Conservation (phyloP, 2,888 invertebrate species). For the Rotaria macrura region DNA sequence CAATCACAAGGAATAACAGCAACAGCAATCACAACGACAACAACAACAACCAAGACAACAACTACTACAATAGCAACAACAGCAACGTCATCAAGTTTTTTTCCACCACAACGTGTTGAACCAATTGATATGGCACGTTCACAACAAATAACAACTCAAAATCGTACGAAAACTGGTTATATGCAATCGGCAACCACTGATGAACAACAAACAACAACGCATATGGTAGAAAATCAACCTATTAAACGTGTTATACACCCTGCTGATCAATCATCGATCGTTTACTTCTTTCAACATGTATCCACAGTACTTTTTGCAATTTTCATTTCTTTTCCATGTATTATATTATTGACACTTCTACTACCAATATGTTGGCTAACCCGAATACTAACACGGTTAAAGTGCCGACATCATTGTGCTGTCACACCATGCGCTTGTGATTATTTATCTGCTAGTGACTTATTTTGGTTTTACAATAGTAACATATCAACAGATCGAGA, state of each 20-base stretch:
- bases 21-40: neutral
- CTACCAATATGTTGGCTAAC: neutral
- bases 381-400: neutral
- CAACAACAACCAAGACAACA: too few species aligned
- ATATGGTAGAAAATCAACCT: neutral
- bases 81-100: too few species aligned
- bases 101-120: neutral
- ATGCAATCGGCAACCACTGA: neutral
- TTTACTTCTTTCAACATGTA: neutral
- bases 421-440: neutral
- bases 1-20: neutral
- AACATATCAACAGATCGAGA: neutral
- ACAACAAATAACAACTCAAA: neutral
- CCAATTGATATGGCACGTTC: constrained; percentile 8
- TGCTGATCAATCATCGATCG: neutral
- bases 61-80: too few species aligned
- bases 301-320: neutral
- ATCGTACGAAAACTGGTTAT: neutral
- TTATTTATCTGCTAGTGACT: neutral
- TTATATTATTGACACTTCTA: neutral
- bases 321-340: neutral
- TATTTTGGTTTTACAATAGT: constrained; percentile 14
- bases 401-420: neutral
- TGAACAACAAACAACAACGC: neutral
- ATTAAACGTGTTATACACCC: neutral